phyloP scores from a whole-genome alignment of 2,888 invertebrate species.

The Cantharis flavilabris region DNA sequence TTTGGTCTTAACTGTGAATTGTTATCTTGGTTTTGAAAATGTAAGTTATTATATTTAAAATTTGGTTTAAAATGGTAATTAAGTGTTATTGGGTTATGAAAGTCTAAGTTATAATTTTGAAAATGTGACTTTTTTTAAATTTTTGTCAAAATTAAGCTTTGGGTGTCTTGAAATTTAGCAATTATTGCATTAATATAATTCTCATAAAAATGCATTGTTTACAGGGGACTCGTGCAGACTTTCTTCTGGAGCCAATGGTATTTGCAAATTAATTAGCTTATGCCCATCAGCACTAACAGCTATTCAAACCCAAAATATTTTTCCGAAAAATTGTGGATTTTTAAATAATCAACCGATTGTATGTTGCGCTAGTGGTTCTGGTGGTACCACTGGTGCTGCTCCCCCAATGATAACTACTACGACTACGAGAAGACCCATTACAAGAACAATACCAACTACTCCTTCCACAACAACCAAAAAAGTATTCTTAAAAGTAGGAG shows the following conservation, averaged over 20 bases:
- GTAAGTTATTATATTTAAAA: too few species aligned
- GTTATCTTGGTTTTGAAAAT: too few species aligned
- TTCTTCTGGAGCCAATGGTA: constrained; percentile 28
- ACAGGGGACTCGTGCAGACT: constrained; percentile 28
- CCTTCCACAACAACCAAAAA: neutral
- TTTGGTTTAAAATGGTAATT: too few species aligned
- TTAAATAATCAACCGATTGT: constrained; percentile 40
- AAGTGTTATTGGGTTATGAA: too few species aligned
- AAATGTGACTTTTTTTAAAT: too few species aligned
- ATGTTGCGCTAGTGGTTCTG: constrained; percentile 36
- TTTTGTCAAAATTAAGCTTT: too few species aligned
- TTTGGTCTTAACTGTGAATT: too few species aligned
- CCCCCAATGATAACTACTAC: neutral
- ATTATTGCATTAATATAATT: too few species aligned
- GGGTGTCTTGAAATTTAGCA: too few species aligned
- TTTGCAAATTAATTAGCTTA: constrained; percentile 37
- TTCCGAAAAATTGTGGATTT: constrained; percentile 44
- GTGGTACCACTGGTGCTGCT: neutral
- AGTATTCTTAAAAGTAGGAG: neutral
- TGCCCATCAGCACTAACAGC: constrained; percentile 38
- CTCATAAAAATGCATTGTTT: neutral
- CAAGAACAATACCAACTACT: neutral
- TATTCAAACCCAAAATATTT: constrained; percentile 30
- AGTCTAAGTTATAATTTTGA: too few species aligned
- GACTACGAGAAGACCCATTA: neutral